Base-by-base conservation (phyloP, 2,113 vertebrate species). In the Lynx canadensis region DNA sequence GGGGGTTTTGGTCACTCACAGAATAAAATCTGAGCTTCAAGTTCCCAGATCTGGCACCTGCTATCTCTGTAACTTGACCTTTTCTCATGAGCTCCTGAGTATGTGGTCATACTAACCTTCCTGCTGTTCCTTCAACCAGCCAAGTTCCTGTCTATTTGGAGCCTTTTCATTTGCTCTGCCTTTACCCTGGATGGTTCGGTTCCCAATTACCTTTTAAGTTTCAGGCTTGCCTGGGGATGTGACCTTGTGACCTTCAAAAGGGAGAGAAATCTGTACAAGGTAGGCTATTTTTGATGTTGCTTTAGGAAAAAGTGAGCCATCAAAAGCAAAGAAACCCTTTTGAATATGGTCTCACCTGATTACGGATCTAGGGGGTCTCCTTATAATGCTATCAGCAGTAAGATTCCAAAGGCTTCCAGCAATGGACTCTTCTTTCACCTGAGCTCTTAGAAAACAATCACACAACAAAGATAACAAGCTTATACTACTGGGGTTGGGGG, bases 301-400 rank as follows among this genome's bases (percentile, higher is more conserved):
- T 92, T 90, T 89, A 48, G 45, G 66, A 21, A 80, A 95, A 66
- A 80, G 66, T 41, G 29, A 87, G 15, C 60, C 80, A 69, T 78
- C 80, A 88, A 87, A 90, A 76, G 73, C 15, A 87, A 88, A 84
- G 33, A 55, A 91, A 83, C 60, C 31, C 65, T 90, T 69, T 81
- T 80, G 41, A 89, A 63, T 74, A 81, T 73, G 23, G 78, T 63
- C 11, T 93, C 14, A 63, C 27, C n/a, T 97, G 48, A 50, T 92
- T 63, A 63, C 1, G 8, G 13, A 84, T 63, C 60, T 94, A 66
- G 25, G 52, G 52, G 33, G 81, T 79, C 88, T 84, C 27, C 66
- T 95, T 96, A 86, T 1, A 81, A 63, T 31, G 8, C 50, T 89
- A 89, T 63, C 15, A 74, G 38, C n/a, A 88, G 1, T 19, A 86